These are phyloP conservation scores for Phorcus lineatus DNA, from an alignment of 2,888 invertebrate genomes.

Conservation along the genomic window DNA sequence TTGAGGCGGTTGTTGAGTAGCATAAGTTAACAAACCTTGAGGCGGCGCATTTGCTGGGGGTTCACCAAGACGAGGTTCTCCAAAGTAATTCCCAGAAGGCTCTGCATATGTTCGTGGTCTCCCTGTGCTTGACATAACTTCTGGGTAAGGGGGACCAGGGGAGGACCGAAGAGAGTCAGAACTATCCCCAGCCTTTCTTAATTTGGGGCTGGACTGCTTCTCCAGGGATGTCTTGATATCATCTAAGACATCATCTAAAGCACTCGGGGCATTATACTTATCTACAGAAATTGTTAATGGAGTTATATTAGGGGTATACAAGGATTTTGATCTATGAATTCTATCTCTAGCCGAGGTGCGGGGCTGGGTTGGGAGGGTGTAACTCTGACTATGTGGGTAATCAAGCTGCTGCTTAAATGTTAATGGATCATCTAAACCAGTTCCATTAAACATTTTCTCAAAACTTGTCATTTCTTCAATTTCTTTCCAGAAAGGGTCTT, in stretches of 20 bases:
- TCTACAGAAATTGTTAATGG: constrained; percentile 56
- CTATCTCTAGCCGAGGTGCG: constrained; percentile 36
- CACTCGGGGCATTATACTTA: constrained; percentile 53
- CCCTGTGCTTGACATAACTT: constrained; percentile 3
- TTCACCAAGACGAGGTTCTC: constrained; percentile 34
- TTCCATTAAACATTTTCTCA: constrained; percentile 42
- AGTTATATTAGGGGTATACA: constrained; percentile 62
- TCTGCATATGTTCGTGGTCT: background rate
- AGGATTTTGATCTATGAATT: constrained; percentile 48
- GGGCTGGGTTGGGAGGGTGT: constrained; percentile 43
- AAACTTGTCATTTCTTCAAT: constrained; percentile 67
- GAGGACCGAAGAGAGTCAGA: constrained; percentile 45
- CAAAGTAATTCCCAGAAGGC: constrained; percentile 7
- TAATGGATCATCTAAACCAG: constrained; percentile 10
- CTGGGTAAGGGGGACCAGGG: constrained; percentile 27
- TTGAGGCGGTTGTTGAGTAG: constrained; percentile 26
- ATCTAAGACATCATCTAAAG: constrained; percentile 67
- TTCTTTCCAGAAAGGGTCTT: constrained; percentile 70
- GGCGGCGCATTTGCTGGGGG: constrained; percentile 27
- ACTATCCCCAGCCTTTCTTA: constrained; percentile 47
- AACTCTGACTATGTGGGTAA: constrained; percentile 34
- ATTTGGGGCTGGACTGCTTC: constrained; percentile 55
- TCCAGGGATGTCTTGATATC: constrained; percentile 64
- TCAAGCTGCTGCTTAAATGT: constrained; percentile 29
- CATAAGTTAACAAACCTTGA: constrained; percentile 26